phyloP scores from a whole-genome alignment of 1,140 invertebrate genomes.

The Dermatophagoides farinae region DNA sequence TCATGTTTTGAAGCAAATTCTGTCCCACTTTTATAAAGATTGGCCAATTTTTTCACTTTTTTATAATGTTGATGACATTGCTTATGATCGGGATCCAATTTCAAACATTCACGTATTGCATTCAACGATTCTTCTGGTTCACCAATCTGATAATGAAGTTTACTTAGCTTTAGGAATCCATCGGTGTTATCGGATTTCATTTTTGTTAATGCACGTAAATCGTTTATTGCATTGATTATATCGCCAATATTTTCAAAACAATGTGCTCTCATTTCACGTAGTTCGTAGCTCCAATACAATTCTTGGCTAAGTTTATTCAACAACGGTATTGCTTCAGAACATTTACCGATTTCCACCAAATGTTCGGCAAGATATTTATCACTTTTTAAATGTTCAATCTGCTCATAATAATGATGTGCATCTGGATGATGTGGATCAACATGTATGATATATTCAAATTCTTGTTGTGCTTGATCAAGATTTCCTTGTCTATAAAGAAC shows the following conservation, averaged over 20 bases:
- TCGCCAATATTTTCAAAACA: conserved; percentile 60
- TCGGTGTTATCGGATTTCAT: conserved; percentile 73
- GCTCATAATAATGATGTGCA: conserved; percentile 40
- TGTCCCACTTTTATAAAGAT: conserved; percentile 52
- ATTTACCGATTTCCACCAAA: conserved; percentile 42
- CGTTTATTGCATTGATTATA: conserved; percentile 61
- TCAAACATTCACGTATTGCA: conserved; percentile 88
- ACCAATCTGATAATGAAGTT: conserved; percentile 67
- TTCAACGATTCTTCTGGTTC: conserved; percentile 73
- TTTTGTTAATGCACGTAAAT: conserved; percentile 72
- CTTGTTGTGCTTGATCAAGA: conserved; percentile 53
- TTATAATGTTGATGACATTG: conserved; percentile 91
- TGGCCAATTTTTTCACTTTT: conserved; percentile 85
- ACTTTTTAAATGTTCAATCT: conserved; percentile 40
- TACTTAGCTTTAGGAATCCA: conserved; percentile 60
- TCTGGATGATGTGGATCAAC: conserved; percentile 55
- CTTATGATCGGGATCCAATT: conserved; percentile 92
- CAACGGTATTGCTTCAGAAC: conserved; percentile 42
- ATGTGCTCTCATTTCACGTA: conserved; percentile 66
- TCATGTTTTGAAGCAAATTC: conserved; percentile 42
- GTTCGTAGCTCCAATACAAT: conserved; percentile 64
- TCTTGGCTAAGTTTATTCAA: conserved; percentile 39
- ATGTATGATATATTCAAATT: conserved; percentile 53
- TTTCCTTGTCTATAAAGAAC: conserved; percentile 73
- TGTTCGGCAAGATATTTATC: conserved; percentile 43